phyloP scores from a whole-genome alignment of 2,888 invertebrate genomes.

The Orthonychiurus folsomi region DNA sequence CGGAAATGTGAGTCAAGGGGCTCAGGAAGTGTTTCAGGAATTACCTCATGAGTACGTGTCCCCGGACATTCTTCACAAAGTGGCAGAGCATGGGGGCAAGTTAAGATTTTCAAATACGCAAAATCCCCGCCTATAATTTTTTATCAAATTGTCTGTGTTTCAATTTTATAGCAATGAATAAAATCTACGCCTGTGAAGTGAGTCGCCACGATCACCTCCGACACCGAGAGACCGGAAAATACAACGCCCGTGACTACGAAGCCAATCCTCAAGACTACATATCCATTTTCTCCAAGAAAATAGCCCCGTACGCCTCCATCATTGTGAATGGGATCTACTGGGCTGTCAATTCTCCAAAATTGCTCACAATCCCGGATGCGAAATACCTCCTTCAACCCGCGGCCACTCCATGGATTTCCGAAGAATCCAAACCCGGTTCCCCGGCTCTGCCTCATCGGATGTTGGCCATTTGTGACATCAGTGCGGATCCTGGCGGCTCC shows the following conservation, averaged over 20 bases:
- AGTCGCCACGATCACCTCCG: slow-evolving; percentile 87
- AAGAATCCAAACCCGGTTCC: slow-evolving; percentile 62
- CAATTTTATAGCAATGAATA: slow-evolving; percentile 69
- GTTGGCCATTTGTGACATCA: slow-evolving; percentile 94
- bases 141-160: background rate
- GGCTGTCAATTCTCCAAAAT: slow-evolving; percentile 92
- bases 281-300: slow-evolving; percentile 90
- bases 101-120: no score
- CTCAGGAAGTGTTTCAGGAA: slow-evolving; percentile 73
- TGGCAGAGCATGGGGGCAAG: slow-evolving; percentile 88
- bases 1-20: slow-evolving; percentile 84
- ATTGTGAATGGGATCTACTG: slow-evolving; percentile 98
- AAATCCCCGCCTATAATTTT: background rate
- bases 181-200: slow-evolving; percentile 93
- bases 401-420: slow-evolving; percentile 86
- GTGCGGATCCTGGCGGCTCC: slow-evolving; percentile 96
- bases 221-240: slow-evolving; percentile 83
- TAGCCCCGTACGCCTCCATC: slow-evolving; percentile 94
- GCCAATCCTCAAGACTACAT: slow-evolving; percentile 87
- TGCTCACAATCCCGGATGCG: slow-evolving; percentile 95
- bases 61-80: slow-evolving; percentile 86
- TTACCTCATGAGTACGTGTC: slow-evolving; percentile 95
- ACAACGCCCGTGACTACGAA: slow-evolving; percentile 82
- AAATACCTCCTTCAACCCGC: slow-evolving; percentile 83
- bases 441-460: slow-evolving; percentile 82